Evolutionary conservation across 2,113 vertebrate species (phyloP).

Genomic region (rat (Rattus norvegicus)): GRCr8 NC_086028.1:71280001-71280500

Average conservation of each 20-base stretch:
- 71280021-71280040: neutral
- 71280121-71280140: slow-evolving; percentile 2
- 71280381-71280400: neutral
- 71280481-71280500: neutral
- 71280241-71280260: neutral
- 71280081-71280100: neutral
- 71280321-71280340: neutral
- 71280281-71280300: neutral
- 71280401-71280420: neutral
- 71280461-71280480: neutral
- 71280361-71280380: neutral
- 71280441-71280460: neutral
- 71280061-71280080: neutral
- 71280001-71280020: neutral
- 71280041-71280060: neutral
- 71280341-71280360: neutral
- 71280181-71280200: neutral
- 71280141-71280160: neutral
- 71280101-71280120: neutral
- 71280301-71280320: slow-evolving; percentile 3
- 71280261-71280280: neutral
- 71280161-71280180: neutral
- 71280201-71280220: neutral
- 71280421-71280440: neutral
- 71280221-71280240: neutral